Conservation (phyloP, 1,140 invertebrate genomes). For the Leptinotarsa texana region DNA sequence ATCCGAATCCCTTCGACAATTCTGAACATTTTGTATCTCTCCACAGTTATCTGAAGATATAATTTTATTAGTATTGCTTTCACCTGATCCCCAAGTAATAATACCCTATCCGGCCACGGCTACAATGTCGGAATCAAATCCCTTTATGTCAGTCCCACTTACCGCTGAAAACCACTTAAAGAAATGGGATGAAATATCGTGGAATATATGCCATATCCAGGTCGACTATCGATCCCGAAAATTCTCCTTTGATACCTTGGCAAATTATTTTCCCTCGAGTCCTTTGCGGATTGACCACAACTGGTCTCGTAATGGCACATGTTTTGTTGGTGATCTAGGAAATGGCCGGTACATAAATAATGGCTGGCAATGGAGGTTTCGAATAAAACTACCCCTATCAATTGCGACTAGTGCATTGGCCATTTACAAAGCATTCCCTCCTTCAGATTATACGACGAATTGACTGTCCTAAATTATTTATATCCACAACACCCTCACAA, state of each 20-base stretch:
- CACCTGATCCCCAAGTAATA: background rate
- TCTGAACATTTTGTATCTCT: background rate
- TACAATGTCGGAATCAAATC: background rate
- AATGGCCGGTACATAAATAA: slow-evolving; percentile 50
- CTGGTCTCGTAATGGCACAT: slow-evolving; percentile 41
- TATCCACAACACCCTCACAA: background rate
- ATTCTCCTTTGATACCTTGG: background rate
- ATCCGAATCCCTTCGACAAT: background rate
- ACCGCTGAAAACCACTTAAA: background rate
- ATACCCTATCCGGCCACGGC: background rate
- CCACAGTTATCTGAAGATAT: background rate
- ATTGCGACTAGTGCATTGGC: slow-evolving; percentile 33
- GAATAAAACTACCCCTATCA: slow-evolving; percentile 41
- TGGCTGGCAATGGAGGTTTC: slow-evolving; percentile 32
- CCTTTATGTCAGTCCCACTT: background rate
- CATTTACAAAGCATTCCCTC: slow-evolving; percentile 18
- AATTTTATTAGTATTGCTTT: background rate
- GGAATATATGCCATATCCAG: background rate
- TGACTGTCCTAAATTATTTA: background rate
- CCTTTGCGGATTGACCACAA: slow-evolving; percentile 14
- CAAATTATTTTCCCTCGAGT: slow-evolving; percentile 6
- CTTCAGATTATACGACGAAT: slow-evolving; percentile 2
- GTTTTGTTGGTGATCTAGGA: slow-evolving; percentile 46
- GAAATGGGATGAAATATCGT: background rate
- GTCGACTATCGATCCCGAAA: background rate